Percentiles rank a stretch among this genome's conserved stretches.
Evolutionary conservation across 1,140 invertebrate genomes (phyloP).

Genomic region (Drosophila quadrilineata): DNA sequence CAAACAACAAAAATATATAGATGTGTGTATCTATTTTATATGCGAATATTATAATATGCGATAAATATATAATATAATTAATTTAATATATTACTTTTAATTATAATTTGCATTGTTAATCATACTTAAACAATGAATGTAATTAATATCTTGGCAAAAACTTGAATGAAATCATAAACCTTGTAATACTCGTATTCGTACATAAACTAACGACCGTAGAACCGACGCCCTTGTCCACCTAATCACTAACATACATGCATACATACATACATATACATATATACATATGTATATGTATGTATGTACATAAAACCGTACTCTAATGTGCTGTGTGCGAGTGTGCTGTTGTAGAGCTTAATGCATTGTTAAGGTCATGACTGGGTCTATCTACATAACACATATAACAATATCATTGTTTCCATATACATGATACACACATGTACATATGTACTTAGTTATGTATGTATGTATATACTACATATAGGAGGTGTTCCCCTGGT

Average conservation of each 20-base stretch:
- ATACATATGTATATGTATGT: not conserved
- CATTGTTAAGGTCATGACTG: constrained; percentile 24
- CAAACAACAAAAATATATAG: too few relatives aligned
- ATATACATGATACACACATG: not conserved
- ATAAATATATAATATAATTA: too few relatives aligned
- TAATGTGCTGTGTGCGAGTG: too few relatives aligned
- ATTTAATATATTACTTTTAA: too few relatives aligned
- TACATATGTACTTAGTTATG: not conserved
- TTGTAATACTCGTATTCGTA: too few relatives aligned
- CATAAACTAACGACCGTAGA: constrained; percentile 6
- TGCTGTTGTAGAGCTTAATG: constrained; percentile 16
- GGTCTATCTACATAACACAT: too few relatives aligned
- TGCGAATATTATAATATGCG: too few relatives aligned
- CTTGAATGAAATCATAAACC: not conserved
- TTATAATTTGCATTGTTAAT: too few relatives aligned
- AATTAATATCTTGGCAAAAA: not conserved
- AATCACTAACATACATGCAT: not conserved
- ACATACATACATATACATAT: not conserved
- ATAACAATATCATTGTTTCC: constrained; percentile 12
- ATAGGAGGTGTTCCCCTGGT: too few relatives aligned
- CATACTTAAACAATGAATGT: not conserved
- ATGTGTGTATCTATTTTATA: too few relatives aligned
- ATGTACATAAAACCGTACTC: too few relatives aligned
- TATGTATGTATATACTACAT: not conserved
- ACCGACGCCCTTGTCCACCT: constrained; percentile 11